phyloP scores from a whole-genome alignment of 2,888 invertebrate genomes.

The Sicus ferrugineus region DNA sequence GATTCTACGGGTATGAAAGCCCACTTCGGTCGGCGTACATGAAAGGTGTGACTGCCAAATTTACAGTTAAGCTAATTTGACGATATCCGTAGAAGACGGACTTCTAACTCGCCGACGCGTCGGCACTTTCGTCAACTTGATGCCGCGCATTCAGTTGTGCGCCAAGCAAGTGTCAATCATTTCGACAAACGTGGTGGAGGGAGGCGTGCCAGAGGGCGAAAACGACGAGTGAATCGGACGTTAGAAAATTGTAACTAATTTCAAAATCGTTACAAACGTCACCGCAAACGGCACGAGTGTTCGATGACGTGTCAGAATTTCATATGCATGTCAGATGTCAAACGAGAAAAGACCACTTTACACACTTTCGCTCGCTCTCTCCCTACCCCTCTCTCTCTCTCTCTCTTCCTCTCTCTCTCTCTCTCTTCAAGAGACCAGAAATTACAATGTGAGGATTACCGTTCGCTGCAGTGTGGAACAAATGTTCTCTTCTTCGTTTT shows the following conservation, averaged over 20 bases:
- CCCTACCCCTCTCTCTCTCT: background rate
- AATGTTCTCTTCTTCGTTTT: background rate
- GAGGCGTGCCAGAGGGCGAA: background rate
- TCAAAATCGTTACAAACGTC: conserved; percentile 11
- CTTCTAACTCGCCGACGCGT: too few relatives aligned
- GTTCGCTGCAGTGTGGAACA: conserved; percentile 20
- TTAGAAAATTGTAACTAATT: conserved; percentile 28
- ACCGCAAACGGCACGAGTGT: conserved; percentile 26
- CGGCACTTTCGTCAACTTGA: conserved; percentile 23
- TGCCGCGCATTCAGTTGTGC: conserved; percentile 20
- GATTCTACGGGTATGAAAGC: too few relatives aligned
- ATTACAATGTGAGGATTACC: too few relatives aligned
- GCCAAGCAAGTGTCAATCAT: conserved; percentile 49
- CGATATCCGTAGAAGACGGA: background rate
- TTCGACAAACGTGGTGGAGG: conserved; percentile 36
- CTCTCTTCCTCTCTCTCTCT: background rate
- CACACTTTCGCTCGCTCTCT: background rate
- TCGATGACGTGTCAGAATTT: conserved; percentile 65
- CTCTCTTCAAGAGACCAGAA: background rate
- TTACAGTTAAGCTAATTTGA: background rate
- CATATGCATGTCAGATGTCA: conserved; percentile 60
- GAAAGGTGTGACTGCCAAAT: background rate
- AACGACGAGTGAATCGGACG: background rate
- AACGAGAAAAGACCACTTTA: background rate
- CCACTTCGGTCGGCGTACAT: too few relatives aligned